These are phyloP conservation scores for Sebastes schlegelii DNA, from an alignment of 2,113 vertebrate species.

Conservation along the genomic window DNA sequence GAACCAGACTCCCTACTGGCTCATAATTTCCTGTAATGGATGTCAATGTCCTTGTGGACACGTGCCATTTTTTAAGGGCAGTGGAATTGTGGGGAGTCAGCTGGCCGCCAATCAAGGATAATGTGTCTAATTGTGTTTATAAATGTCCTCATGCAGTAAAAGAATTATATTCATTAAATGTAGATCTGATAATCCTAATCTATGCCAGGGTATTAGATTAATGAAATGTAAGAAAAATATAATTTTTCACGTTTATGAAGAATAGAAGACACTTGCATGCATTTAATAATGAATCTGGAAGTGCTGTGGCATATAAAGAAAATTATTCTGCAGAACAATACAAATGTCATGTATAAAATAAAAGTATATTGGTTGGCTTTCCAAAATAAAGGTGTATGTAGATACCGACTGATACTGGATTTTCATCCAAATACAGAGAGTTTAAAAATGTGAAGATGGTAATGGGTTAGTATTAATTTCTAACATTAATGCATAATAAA, in stretches of 20 bases:
- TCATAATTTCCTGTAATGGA: conserved; percentile 66
- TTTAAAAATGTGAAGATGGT: not conserved
- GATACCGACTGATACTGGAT: not conserved
- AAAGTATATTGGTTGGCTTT: not conserved
- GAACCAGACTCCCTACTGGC: conserved; percentile 44
- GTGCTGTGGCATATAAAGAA: not conserved
- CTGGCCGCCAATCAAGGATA: conserved; percentile 35
- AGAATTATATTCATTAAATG: conserved; percentile 5
- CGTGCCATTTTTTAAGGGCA: conserved; percentile 26
- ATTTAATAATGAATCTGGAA: not conserved
- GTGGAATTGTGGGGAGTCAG: conserved; percentile 30
- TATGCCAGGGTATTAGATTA: not conserved
- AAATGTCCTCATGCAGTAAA: not conserved
- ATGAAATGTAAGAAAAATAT: not conserved
- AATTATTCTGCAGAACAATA: not conserved
- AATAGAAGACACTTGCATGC: not conserved
- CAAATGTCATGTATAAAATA: not conserved
- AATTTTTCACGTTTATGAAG: not conserved
- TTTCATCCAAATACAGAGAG: not conserved
- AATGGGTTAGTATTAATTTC: not conserved
- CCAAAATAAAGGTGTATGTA: not conserved
- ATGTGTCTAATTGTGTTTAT: conserved; percentile 32
- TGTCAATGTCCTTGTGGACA: conserved; percentile 62
- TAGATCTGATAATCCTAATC: conserved; percentile 18
- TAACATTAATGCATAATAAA: not conserved